Evolutionary conservation across 2,113 vertebrate genomes (phyloP).

Genomic region (Albula goreensis): DNA sequence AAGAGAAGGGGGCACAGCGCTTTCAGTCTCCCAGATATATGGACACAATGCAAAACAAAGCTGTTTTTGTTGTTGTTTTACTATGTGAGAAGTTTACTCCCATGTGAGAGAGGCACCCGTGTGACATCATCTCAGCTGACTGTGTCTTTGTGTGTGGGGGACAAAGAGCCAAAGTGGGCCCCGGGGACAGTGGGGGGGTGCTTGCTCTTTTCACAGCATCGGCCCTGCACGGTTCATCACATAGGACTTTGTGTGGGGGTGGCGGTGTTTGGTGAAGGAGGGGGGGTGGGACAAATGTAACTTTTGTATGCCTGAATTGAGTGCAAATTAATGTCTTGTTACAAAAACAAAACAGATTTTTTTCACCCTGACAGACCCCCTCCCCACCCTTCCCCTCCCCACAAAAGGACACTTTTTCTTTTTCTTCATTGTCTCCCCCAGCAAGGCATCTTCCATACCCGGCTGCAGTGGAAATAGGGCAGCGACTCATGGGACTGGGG

Average conservation of each 20-base stretch:
- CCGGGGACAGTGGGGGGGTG: neutral
- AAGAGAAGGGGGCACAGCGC: neutral
- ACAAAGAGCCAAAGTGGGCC: constrained; percentile 18
- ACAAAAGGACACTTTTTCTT: no score
- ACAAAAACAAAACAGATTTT: neutral
- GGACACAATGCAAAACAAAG: constrained; percentile 23
- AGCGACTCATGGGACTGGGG: no score
- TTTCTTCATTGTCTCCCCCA: no score
- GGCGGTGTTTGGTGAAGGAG: neutral
- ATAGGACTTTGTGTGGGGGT: neutral
- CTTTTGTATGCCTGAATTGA: constrained; percentile 5
- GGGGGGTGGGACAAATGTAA: neutral
- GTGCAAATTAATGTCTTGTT: constrained; percentile 5
- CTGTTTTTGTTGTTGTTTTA: constrained; percentile 15
- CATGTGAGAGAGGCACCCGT: neutral
- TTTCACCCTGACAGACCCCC: neutral
- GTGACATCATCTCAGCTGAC: constrained; percentile 29
- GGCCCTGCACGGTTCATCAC: constrained; percentile 1
- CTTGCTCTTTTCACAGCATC: constrained; percentile 8
- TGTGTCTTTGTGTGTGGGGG: constrained; percentile 21
- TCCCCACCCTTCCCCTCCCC: no score
- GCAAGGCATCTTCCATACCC: neutral
- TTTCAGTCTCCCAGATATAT: constrained; percentile 24
- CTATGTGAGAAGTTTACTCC: constrained; percentile 5
- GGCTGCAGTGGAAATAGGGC: no score